phyloP scores from a whole-genome alignment of 2,113 vertebrate genomes.

The Corythornis cristatus region DNA sequence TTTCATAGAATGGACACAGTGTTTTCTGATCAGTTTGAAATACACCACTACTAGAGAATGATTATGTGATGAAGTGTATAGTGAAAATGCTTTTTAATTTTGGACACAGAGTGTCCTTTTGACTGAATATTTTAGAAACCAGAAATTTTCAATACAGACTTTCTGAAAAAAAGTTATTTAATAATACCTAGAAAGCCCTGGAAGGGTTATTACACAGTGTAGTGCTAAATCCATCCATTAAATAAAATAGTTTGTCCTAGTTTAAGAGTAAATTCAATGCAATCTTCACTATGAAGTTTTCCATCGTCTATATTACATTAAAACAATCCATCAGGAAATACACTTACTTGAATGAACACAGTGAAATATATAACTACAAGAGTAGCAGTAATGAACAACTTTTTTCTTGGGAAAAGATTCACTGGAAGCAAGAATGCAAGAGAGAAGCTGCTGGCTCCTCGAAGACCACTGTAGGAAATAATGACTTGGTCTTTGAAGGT shows the following conservation, averaged over 20 bases:
- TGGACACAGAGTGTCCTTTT: neutral
- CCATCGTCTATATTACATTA: neutral
- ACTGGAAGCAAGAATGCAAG: slow-evolving; percentile 90
- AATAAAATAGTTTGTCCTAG: neutral
- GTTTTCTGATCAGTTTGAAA: neutral
- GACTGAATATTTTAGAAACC: neutral
- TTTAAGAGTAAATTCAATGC: neutral
- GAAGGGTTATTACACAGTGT: neutral
- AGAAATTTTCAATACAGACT: neutral
- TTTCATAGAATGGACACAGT: neutral
- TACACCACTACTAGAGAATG: neutral
- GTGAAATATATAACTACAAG: slow-evolving; percentile 93
- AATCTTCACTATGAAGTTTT: neutral
- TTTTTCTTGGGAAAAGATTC: slow-evolving; percentile 84
- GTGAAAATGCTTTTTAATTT: neutral
- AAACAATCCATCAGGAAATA: neutral
- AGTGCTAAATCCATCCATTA: neutral
- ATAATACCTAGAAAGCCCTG: neutral
- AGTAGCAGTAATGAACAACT: slow-evolving; percentile 91
- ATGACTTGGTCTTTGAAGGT: slow-evolving; percentile 93
- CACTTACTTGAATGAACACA: slow-evolving; percentile 90
- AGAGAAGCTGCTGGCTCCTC: slow-evolving; percentile 94
- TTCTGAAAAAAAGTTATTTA: neutral
- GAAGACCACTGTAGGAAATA: slow-evolving; percentile 92
- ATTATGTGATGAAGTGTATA: neutral